Base-by-base conservation (phyloP, 2,888 invertebrate species). In the Clusia tigrina region DNA sequence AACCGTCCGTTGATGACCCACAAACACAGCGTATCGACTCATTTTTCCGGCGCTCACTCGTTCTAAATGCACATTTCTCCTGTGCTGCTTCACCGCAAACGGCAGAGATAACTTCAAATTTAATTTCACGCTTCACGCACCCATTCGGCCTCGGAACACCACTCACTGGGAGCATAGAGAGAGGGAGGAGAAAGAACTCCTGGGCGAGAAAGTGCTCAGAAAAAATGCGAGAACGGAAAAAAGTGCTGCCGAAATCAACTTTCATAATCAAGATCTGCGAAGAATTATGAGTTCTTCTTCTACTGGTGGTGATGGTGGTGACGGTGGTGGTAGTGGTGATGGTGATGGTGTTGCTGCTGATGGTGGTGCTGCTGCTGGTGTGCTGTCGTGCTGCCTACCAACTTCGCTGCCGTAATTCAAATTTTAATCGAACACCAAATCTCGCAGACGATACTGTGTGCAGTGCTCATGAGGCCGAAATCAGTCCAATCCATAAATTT, bases 41-140 rank as follows among this genome's bases (percentile, higher is more conserved):
- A n/a, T n/a, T n/a, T n/a, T n/a, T n/a, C n/a, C n/a, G n/a, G 32
- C 32, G 32, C 6, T 32, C 32, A 22, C 20, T 48, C 6, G 48
- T 48, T 48, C 2, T 22, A 18, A 20, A 48, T 48, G 18, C 22
- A 18, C 18, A 12, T 48, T 18, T 20, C 48, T 48, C 22, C 5
- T 20, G 48, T 2, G 18, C 20, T 22, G 22, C 20, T 48, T 71
- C 69, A 69, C 64, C 58, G 32, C 58, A 58, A 32, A 42, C 18
- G 18, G 23, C 51, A n/a, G n/a, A n/a, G n/a, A n/a, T n/a, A n/a
- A 51, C 54, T 54, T 54, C 74, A 76, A 76, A 76, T 75, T 76
- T 76, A 76, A 76, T 76, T 76, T 76, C 76, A 76, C 76, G 76
- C 76, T 75, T 73, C 71, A 65, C 75, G 76, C 76, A 69, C 73